Evolutionary conservation across 2,113 vertebrate species (phyloP), one percentile per base, ranked within the genome.

Genomic region (Chaetodon auriga): DNA sequence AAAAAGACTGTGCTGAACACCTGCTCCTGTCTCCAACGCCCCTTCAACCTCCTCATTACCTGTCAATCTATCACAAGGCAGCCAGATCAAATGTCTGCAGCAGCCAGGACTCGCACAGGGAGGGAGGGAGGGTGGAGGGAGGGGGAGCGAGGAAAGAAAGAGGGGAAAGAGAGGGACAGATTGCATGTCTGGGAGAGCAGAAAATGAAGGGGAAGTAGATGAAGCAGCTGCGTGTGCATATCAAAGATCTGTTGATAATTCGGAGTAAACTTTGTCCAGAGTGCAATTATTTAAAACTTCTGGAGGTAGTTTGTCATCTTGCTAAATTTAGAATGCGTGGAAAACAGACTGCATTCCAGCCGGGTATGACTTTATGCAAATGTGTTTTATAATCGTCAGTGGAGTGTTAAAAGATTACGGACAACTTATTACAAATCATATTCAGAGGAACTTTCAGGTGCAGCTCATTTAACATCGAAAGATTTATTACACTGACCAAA

Each of bases 1-100:
- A 94, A 94, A 91, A 94, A 95, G 91, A 94, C 93, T 94, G 93
- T 93, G 93, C 90, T 83, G 92, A 94, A 95, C 94, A 95, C 94
- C 94, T 95, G 94, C 93, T 94, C 92, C 92, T 93, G 93, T 95
- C 94, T 94, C 92, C 90, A 88, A 90, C 92, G 90, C 92, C 91
- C 92, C 93, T 92, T 93, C 93, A 93, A 90, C 90, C 93, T 95
- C 89, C 93, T 93, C 92, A 93, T 94, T 95, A 94, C 93, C 94
- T 95, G 94, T 93, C 94, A 94, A 92, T 95, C 94, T 91, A 94
- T 94, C 93, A 94, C 90, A 92, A 90, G 92, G 88, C 90, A 91
- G 89, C 91, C 93, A 91, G 91, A 94, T 94, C 92, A 94, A 90
- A 93, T 94, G 90, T 93, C 91, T 92, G 89, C 86, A 81, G 89